Conservation (phyloP, 92 coral and sea anemone species). For the Bergia puertoricense region DNA sequence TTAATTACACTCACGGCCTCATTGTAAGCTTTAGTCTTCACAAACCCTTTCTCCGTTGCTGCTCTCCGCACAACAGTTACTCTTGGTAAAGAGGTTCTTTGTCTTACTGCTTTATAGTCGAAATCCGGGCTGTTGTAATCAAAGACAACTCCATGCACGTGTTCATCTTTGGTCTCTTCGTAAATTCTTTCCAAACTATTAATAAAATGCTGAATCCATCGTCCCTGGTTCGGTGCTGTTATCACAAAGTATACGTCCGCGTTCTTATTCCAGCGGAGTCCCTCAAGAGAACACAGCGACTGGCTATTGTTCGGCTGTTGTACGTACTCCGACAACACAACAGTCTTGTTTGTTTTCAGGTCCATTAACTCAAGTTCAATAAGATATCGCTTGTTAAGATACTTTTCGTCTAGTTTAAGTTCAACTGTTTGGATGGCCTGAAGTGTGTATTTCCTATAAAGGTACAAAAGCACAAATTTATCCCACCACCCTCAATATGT, state of each 20-base stretch:
- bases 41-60: constrained; percentile 5
- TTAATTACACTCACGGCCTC: constrained; percentile 38
- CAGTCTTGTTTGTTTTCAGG: background rate
- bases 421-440: background rate
- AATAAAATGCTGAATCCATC: constrained; percentile 44
- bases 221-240: constrained; percentile 20
- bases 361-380: constrained; percentile 42
- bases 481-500: no score
- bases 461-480: no score
- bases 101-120: background rate
- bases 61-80: background rate
- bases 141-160: background rate
- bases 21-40: background rate
- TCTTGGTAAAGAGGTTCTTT: background rate
- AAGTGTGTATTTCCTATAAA: background rate
- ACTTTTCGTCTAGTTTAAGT: background rate
- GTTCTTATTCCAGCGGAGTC: constrained; percentile 36
- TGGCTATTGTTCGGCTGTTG: constrained; percentile 17
- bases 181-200: constrained; percentile 37
- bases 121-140: background rate
- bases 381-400: constrained; percentile 16
- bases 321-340: constrained; percentile 49
- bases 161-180: constrained; percentile 15
- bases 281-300: constrained; percentile 38
- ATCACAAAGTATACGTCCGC: constrained; percentile 3